Percentiles rank a stretch among this genome's conserved stretches.
Conservation (phyloP, 2,113 vertebrate species). For the Pteropus alecto region DNA sequence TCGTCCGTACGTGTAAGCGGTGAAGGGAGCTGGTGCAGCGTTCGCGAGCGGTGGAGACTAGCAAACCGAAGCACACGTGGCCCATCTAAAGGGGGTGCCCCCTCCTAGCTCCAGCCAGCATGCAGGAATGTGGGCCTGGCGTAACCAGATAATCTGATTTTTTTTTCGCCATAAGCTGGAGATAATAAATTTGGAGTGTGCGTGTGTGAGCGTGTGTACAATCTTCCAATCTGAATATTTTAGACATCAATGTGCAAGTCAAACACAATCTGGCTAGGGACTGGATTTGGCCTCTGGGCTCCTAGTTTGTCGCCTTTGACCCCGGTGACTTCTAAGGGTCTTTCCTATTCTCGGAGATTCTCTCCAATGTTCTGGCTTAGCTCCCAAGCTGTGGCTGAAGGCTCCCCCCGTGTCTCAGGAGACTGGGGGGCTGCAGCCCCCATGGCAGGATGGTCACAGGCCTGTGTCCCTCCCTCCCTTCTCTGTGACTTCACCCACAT, state of each 20-base stretch:
- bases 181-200: not conserved
- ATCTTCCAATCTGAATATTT: not conserved
- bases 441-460: not conserved
- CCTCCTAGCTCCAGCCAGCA: not conserved
- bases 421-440: not conserved
- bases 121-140: not conserved
- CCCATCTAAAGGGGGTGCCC: fast-evolving
- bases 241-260: not conserved
- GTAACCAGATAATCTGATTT: not conserved
- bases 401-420: not conserved
- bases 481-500: not conserved
- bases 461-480: not conserved
- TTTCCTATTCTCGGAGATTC: not conserved
- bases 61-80: not conserved
- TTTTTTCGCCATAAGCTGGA: not conserved
- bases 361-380: not conserved
- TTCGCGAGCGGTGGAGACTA: not conserved
- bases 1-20: not conserved
- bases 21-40: not conserved
- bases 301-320: not conserved
- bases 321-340: not conserved
- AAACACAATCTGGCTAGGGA: not conserved
- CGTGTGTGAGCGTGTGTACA: not conserved
- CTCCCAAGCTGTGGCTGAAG: not conserved
- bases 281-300: not conserved